A percentile compares a stretch with the other conserved stretches of the same genome.
Evolutionary conservation across 2,888 invertebrate genomes (phyloP).

Genomic region (Dryobota labecula): DNA sequence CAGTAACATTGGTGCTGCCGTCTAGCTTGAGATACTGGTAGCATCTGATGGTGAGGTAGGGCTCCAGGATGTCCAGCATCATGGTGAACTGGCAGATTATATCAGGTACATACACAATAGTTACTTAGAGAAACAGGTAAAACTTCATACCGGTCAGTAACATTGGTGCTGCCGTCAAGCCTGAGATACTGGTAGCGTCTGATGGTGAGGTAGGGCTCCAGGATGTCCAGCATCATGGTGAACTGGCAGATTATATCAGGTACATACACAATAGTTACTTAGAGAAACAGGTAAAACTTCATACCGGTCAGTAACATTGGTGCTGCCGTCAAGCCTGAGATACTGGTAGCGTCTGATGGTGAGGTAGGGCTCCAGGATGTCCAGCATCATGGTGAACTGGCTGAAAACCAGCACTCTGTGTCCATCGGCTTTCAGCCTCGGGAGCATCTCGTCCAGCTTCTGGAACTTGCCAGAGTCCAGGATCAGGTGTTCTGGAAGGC

Average conservation of each 20-base stretch:
- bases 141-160: constrained; percentile 83
- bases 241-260: constrained; percentile 97
- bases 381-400: constrained; percentile 98
- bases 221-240: constrained; percentile 97
- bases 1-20: constrained; percentile 95
- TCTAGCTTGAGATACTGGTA: constrained; percentile 96
- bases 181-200: constrained; percentile 94
- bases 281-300: background rate
- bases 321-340: constrained; percentile 96
- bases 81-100: constrained; percentile 99
- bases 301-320: constrained; percentile 92
- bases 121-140: background rate
- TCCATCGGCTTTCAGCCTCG: constrained; percentile 93
- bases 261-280: too few species aligned
- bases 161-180: constrained; percentile 97
- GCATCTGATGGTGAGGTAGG: constrained; percentile 94
- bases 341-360: constrained; percentile 93
- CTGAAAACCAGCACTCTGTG: constrained; percentile 98
- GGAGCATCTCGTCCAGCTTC: constrained; percentile 94
- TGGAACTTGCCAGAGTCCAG: constrained; percentile 96
- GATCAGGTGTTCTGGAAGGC: constrained; percentile 93
- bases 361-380: constrained; percentile 97
- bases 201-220: constrained; percentile 96
- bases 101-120: too few species aligned
- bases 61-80: constrained; percentile 97